Evolutionary conservation across 2,888 invertebrate genomes (phyloP).

Genomic region (Drosophila leonis): DNA sequence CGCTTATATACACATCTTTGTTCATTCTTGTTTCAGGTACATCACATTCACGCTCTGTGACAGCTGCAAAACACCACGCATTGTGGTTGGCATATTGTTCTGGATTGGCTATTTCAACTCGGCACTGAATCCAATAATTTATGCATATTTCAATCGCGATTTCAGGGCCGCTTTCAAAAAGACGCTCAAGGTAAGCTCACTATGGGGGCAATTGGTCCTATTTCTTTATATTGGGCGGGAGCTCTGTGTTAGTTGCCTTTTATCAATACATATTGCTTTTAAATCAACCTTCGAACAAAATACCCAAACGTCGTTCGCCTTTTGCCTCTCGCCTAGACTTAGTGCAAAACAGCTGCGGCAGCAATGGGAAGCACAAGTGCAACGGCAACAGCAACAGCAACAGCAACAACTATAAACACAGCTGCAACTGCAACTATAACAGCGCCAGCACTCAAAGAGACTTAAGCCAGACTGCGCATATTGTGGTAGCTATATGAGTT

Average conservation of each 20-base stretch:
- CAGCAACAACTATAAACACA: constrained; percentile 24
- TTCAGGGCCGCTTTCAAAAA: constrained; percentile 97
- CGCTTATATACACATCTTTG: neutral
- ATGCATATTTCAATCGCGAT: constrained; percentile 98
- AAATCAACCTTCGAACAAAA: constrained; percentile 21
- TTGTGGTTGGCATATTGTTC: constrained; percentile 95
- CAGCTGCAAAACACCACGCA: constrained; percentile 92
- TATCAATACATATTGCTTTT: constrained; percentile 51
- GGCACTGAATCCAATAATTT: constrained; percentile 97
- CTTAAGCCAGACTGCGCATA: constrained; percentile 40
- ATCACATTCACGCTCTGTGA: constrained; percentile 92
- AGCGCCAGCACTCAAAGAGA: constrained; percentile 34
- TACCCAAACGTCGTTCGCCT: constrained; percentile 32
- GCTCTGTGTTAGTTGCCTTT: constrained; percentile 24
- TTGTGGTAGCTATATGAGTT: constrained; percentile 65
- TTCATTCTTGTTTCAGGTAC: constrained; percentile 88
- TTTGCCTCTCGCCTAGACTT: constrained; percentile 56
- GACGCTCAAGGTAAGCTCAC: constrained; percentile 88
- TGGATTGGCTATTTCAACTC: constrained; percentile 99
- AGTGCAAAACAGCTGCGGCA: constrained; percentile 57
- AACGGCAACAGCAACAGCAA: constrained; percentile 24
- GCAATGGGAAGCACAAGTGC: constrained; percentile 35
- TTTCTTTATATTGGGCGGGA: constrained; percentile 5
- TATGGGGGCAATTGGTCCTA: constrained; percentile 16
- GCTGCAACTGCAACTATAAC: constrained; percentile 20